Evolutionary conservation across 2,888 invertebrate species (phyloP).

Genomic region (Entomobrya proxima): DNA sequence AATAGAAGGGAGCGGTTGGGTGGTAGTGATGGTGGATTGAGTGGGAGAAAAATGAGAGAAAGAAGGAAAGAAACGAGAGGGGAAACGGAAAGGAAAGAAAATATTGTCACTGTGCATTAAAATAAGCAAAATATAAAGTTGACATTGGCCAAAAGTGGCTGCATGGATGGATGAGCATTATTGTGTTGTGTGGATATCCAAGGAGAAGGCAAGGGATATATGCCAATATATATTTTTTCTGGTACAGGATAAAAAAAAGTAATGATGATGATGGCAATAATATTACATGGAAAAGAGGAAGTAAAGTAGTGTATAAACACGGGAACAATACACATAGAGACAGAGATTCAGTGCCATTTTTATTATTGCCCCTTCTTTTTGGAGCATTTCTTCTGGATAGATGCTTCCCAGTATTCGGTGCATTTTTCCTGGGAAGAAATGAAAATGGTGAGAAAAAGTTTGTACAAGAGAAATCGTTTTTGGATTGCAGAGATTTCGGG

Average conservation of each 20-base stretch:
- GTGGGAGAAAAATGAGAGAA: conserved; percentile 59
- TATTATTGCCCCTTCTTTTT: conserved; percentile 14
- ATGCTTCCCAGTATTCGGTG: neutral
- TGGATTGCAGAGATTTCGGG: conserved; percentile 40
- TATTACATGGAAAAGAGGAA: neutral
- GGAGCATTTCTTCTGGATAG: neutral
- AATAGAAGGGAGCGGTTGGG: conserved; percentile 54
- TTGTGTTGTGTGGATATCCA: conserved; percentile 77
- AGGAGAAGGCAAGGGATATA: conserved; percentile 60
- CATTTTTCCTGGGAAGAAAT: conserved; percentile 3
- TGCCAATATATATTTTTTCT: conserved; percentile 34
- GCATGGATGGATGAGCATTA: conserved; percentile 75
- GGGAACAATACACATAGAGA: neutral
- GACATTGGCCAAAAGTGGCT: conserved; percentile 67
- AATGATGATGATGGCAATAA: conserved; percentile 43
- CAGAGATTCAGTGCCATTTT: conserved; percentile 19
- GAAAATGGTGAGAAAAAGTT: conserved; percentile 39
- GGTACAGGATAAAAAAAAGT: conserved; percentile 2
- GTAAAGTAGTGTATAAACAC: conserved; percentile 36
- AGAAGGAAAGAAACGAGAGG: conserved; percentile 65
- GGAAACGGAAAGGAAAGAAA: conserved; percentile 76
- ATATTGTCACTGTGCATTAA: conserved; percentile 63
- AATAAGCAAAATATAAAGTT: conserved; percentile 55
- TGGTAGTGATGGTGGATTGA: conserved; percentile 62
- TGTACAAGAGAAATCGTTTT: conserved; percentile 18